These are phyloP conservation scores for Tragelaphus buxtoni DNA, from an alignment of 2,113 vertebrate genomes.

Conservation along the genomic window DNA sequence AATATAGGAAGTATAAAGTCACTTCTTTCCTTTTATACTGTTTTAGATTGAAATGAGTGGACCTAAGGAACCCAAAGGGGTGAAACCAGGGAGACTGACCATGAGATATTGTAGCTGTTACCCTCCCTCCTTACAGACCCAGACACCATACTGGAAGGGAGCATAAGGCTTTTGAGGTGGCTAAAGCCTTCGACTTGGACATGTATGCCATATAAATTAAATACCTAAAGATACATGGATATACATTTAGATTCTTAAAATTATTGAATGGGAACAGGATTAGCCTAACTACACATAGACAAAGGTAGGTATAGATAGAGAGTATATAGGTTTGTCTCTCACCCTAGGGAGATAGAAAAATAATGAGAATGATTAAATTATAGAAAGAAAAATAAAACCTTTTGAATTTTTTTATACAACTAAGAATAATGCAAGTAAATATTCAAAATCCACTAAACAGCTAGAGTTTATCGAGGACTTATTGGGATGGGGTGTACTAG, in stretches of 20 bases:
- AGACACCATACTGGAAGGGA: neutral
- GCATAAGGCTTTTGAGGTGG: fast-evolving
- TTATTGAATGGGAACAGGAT: neutral
- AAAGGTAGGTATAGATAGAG: neutral
- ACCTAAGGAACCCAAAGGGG: neutral
- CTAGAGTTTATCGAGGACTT: neutral
- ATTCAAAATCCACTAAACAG: neutral
- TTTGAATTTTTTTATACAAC: neutral
- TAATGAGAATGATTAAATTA: neutral
- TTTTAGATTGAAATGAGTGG: neutral
- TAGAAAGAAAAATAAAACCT: neutral
- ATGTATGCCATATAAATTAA: neutral
- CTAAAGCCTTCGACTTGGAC: neutral
- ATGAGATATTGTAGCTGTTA: too few relatives aligned
- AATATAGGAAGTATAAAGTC: neutral
- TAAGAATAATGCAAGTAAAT: neutral
- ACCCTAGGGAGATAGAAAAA: neutral
- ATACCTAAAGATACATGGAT: neutral
- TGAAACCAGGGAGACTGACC: neutral
- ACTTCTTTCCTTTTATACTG: neutral
- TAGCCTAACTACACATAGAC: neutral
- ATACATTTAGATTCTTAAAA: neutral
- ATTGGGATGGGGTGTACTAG: too few relatives aligned
- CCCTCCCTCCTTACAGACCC: fast-evolving
- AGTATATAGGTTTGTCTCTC: neutral